Percentiles rank a stretch among this genome's conserved stretches.
These are phyloP conservation scores for Drepana falcataria DNA, from an alignment of 2,888 invertebrate genomes.

Conservation along the genomic window DNA sequence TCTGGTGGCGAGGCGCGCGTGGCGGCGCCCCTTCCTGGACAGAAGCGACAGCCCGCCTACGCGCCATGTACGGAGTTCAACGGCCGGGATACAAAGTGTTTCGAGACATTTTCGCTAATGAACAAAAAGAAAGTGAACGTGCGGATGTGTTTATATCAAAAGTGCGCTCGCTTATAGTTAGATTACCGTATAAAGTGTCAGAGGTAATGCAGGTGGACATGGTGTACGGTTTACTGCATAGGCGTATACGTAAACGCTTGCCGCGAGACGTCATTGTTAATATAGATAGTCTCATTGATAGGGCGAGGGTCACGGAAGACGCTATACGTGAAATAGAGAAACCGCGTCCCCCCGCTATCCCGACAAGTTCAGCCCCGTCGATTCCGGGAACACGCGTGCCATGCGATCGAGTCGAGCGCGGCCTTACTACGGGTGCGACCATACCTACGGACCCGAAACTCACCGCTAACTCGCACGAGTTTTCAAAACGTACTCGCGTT, in stretches of 20 bases:
- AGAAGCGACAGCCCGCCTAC: constrained; percentile 5
- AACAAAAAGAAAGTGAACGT: not conserved
- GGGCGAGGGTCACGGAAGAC: not conserved
- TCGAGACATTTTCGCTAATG: constrained; percentile 7
- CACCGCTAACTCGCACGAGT: no score
- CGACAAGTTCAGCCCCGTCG: no score
- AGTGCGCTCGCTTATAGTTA: not conserved
- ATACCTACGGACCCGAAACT: no score
- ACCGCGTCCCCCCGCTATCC: no score
- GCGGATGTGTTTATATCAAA: not conserved
- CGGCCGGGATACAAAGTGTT: constrained; percentile 4
- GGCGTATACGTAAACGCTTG: constrained; percentile 4
- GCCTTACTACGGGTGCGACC: no score
- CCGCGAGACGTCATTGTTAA: constrained; percentile 1
- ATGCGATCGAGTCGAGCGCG: no score
- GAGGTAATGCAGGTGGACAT: constrained; percentile 6
- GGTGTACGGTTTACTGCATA: constrained; percentile 7
- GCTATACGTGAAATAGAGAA: no score
- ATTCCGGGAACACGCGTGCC: no score
- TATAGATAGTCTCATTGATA: constrained; percentile 4
- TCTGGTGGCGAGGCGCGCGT: constrained; percentile 15
- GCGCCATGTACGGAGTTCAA: constrained; percentile 9
- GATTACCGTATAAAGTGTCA: constrained; percentile 2
- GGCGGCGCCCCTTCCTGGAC: constrained; percentile 2
- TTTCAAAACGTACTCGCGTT: no score